Percentiles rank a stretch among this genome's conserved stretches.
These are phyloP conservation scores for Hemibagrus guttatus DNA, from an alignment of 2,797 vertebrate genomes.

Conservation along the genomic window DNA sequence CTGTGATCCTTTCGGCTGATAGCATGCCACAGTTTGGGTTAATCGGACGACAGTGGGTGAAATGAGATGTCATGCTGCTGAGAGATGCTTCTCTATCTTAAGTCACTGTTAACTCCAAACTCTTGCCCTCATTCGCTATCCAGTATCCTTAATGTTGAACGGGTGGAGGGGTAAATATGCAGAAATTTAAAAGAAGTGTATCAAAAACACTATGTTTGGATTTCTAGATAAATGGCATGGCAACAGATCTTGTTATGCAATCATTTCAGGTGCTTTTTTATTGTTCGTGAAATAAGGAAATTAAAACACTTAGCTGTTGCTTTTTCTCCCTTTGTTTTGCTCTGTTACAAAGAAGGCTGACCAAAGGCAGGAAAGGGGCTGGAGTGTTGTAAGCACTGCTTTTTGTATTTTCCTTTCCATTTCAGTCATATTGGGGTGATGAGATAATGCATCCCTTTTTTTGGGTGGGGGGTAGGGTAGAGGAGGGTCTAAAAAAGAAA, in stretches of 20 bases:
- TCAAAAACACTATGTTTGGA: neutral
- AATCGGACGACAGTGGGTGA: slow-evolving; percentile 87
- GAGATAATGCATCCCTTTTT: neutral
- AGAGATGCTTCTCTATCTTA: slow-evolving; percentile 82
- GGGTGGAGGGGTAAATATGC: neutral
- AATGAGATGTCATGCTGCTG: slow-evolving; percentile 85
- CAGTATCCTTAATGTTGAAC: slow-evolving; percentile 33
- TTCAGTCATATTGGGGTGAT: neutral
- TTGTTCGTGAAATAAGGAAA: neutral
- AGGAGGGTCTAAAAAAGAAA: neutral
- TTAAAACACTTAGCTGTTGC: neutral
- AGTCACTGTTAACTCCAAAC: slow-evolving; percentile 84
- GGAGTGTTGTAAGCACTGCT: neutral
- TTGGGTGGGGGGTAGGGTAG: neutral
- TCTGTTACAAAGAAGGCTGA: slow-evolving; percentile 31
- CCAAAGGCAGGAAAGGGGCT: neutral
- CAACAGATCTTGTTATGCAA: neutral
- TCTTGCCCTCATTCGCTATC: slow-evolving; percentile 61
- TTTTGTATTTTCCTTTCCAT: neutral
- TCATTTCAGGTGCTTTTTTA: neutral
- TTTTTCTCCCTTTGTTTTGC: neutral
- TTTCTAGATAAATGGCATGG: neutral
- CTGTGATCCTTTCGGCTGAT: slow-evolving; percentile 92
- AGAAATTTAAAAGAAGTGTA: neutral
- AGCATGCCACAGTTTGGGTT: slow-evolving; percentile 79